A percentile compares a stretch with the other conserved stretches of the same genome.
Evolutionary conservation across 2,113 vertebrate genomes (phyloP).

Genomic region (Oostethus manadensis): DNA sequence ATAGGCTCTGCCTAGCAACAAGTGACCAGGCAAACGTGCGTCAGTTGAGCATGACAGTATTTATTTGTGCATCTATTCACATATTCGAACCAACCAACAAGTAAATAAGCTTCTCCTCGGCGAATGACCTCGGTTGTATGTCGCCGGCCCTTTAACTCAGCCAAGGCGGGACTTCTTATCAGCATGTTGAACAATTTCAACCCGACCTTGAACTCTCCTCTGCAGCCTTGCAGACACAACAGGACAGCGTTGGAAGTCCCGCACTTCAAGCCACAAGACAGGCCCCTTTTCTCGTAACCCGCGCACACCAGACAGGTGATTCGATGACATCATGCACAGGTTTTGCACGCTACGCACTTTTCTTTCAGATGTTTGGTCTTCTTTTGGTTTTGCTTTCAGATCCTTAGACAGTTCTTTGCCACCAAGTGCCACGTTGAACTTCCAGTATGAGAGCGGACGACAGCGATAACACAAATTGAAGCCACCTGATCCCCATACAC

Average conservation of each 20-base stretch:
- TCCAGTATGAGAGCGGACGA: not conserved
- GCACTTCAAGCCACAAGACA: not conserved
- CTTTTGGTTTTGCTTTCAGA: not conserved
- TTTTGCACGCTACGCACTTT: not conserved
- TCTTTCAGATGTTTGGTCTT: not conserved
- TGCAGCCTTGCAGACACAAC: slow-evolving; percentile 29
- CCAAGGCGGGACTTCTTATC: slow-evolving; percentile 9
- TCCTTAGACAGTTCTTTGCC: too few relatives aligned
- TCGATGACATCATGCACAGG: not conserved
- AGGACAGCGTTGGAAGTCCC: not conserved
- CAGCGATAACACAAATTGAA: not conserved
- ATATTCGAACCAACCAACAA: too few relatives aligned
- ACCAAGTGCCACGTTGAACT: not conserved
- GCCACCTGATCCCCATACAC: too few relatives aligned
- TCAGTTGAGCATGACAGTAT: too few relatives aligned
- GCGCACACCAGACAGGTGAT: not conserved
- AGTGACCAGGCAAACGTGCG: too few relatives aligned
- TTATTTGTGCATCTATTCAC: too few relatives aligned
- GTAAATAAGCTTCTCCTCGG: too few relatives aligned
- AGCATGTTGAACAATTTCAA: slow-evolving; percentile 6
- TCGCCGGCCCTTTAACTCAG: slow-evolving; percentile 16
- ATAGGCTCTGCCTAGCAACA: too few relatives aligned
- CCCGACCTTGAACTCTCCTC: slow-evolving; percentile 35
- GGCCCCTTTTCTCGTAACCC: not conserved
- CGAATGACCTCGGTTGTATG: slow-evolving; percentile 15